Evolutionary conservation across 2,113 vertebrate species (phyloP).

Genomic region (Raja brachyura): DNA sequence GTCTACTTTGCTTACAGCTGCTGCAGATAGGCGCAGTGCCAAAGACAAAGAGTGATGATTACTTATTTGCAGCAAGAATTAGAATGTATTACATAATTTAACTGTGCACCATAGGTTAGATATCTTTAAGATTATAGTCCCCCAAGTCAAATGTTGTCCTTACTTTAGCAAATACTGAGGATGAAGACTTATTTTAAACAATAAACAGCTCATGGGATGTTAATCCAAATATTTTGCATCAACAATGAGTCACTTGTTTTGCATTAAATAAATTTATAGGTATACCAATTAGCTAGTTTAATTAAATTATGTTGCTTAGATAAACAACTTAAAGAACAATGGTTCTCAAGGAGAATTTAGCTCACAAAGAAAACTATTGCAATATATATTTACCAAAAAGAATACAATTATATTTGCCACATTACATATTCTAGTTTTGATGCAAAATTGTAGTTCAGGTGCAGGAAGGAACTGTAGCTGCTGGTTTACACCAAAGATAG

Average conservation of each 20-base stretch:
- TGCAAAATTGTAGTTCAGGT: not conserved
- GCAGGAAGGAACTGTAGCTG: too few species aligned
- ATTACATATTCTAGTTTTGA: not conserved
- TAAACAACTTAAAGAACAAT: not conserved
- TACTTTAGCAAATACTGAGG: not conserved
- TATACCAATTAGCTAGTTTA: not conserved
- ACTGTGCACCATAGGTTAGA: too few species aligned
- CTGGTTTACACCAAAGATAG: too few species aligned
- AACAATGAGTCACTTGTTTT: not conserved
- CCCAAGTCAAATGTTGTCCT: too few species aligned
- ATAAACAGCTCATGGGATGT: not conserved
- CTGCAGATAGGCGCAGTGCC: too few species aligned
- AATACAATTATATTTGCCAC: not conserved
- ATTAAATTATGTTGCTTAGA: not conserved
- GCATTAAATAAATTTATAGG: not conserved
- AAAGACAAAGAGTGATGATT: too few species aligned
- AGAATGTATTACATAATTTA: too few species aligned
- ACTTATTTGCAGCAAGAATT: too few species aligned
- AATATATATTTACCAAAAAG: slow-evolving; percentile 9
- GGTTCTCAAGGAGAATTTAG: not conserved
- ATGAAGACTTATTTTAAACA: not conserved
- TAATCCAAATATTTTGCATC: not conserved
- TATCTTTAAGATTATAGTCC: too few species aligned
- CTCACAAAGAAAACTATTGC: not conserved
- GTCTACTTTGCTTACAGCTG: too few species aligned